Base-by-base conservation (phyloP, 2,888 invertebrate species). In the Cephus runcator region DNA sequence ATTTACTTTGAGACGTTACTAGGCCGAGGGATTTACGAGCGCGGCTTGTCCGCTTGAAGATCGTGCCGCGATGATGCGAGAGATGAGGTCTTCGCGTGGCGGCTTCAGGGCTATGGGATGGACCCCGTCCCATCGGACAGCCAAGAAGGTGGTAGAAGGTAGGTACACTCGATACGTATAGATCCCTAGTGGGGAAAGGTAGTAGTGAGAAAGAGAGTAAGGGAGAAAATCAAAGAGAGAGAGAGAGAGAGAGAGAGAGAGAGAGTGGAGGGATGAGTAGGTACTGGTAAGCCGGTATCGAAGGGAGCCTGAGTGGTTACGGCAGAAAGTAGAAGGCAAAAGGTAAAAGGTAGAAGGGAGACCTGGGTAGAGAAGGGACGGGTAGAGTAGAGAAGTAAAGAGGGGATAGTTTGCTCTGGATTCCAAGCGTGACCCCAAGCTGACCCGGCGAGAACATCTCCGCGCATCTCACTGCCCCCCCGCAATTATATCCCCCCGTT, bases 331-430 rank as follows among this genome's bases (percentile, higher is more conserved):
- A 79, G 73, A 75, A 80, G 71, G 79, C 79, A 12, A 68, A 69
- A 75, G 31, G 76, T 69, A 75, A 77, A 75, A 73, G 73, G 68
- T 56, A 79, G 81, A 78, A 80, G 80, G 80, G 80, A 73, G 73
- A 69, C 36, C 73, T 73, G 75, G 75, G 69, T 69, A 69, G 73
- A 40, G 56, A 75, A 78, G 78, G 79, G 76, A 71, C 71, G 31
- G 31, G 34, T 33, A 71, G 86, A 83, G 56, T 56, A 56, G 56
- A 56, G 56, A 56, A 56, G 56, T 9, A 56, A 56, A 56, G 56
- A 15, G 88, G 90, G 90, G 88, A 90, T 90, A 88, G 90, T 90
- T 91, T 91, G 91, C 91, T 91, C 91, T 91, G 91, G 90, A 91
- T 91, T 91, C 90, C 91, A 91, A 88, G 88, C 90, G 88, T 90